Percentiles rank a stretch among this genome's conserved stretches.
phyloP scores from a whole-genome alignment of 1,140 invertebrate species.

The Lepidostoma basale region DNA sequence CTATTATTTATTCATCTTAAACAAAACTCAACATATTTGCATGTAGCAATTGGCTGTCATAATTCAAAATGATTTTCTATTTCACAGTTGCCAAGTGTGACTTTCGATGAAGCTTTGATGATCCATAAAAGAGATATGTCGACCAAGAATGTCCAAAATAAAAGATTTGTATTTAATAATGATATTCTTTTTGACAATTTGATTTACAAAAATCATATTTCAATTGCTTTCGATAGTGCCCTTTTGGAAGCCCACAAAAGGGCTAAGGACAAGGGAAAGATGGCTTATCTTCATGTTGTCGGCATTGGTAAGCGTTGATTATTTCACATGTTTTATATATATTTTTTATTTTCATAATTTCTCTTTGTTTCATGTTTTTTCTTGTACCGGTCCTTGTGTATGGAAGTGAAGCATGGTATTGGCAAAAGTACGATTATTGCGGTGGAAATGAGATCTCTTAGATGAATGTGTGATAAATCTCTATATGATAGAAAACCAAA shows the following conservation, averaged over 20 bases:
- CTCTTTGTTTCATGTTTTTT: neutral
- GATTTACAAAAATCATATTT: constrained; percentile 48
- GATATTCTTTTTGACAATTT: constrained; percentile 48
- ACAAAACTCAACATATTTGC: too few species aligned
- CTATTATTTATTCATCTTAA: too few species aligned
- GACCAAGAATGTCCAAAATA: constrained; percentile 2
- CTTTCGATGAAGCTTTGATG: constrained; percentile 19
- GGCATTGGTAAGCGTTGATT: constrained; percentile 57
- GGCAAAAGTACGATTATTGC: neutral
- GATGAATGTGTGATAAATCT: neutral
- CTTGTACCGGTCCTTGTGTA: neutral
- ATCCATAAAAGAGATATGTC: constrained; percentile 13
- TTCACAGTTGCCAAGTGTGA: constrained; percentile 14
- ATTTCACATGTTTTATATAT: too few species aligned
- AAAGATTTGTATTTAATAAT: constrained; percentile 15
- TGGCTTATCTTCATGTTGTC: constrained; percentile 52
- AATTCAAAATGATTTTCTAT: too few species aligned
- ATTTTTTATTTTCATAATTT: neutral
- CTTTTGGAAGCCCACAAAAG: constrained; percentile 50
- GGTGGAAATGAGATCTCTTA: neutral
- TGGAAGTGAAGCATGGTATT: neutral
- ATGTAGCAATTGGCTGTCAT: too few species aligned
- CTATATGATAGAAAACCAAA: neutral
- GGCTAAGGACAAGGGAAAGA: constrained; percentile 45
- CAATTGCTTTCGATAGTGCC: constrained; percentile 49